Evolutionary conservation across 2,888 invertebrate genomes (phyloP), one percentile per base, ranked within the genome.

Genomic region (Pseudeuparius sepicola): DNA sequence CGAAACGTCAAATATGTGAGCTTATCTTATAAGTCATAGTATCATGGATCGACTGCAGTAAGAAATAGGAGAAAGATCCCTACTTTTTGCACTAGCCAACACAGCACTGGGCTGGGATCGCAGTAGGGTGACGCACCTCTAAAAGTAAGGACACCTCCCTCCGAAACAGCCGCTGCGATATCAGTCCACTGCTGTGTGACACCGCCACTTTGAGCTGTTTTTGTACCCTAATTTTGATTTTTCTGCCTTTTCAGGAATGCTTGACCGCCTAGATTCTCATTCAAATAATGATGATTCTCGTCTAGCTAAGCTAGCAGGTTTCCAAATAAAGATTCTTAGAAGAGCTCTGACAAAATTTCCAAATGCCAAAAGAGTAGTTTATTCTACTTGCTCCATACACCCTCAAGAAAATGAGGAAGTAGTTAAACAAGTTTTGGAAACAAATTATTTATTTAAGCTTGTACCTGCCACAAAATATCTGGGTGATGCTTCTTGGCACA

Each of bases 361-460:
- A 0, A 73, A 73, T 37, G 88, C 78, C 0, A 82, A 86, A 54
- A 69, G 81, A 36, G 78, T 98, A 10, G 84, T 94, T 3, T 98
- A 98, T 61, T 97, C 96, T 23, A 98, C 98, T 0, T 98, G 98
- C 55, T 98, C 97, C 0, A 53, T 90, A 6, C 73, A 84, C 56
- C 72, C 77, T 1, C 81, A 88, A 62, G 94, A 96, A 66, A 98
- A 98, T 57, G 98, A 98, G 62, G 68, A 78, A 47, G 96, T 98
- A 0, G 72, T 92, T 2, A 69, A 76, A 9, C 79, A 82, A 53
- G 77, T 79, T 3, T 64, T 82, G 6, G 65, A 68, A 39, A 65
- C 69, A 48, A 62, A 65, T 42, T 45, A 66, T 0, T 64, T 70
- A 29, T 84, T 78, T 62, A 70, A 71, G 44, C 65, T 84, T 2